Base-by-base conservation (phyloP, 2,888 invertebrate species). In the Linnaemya vulpina region DNA sequence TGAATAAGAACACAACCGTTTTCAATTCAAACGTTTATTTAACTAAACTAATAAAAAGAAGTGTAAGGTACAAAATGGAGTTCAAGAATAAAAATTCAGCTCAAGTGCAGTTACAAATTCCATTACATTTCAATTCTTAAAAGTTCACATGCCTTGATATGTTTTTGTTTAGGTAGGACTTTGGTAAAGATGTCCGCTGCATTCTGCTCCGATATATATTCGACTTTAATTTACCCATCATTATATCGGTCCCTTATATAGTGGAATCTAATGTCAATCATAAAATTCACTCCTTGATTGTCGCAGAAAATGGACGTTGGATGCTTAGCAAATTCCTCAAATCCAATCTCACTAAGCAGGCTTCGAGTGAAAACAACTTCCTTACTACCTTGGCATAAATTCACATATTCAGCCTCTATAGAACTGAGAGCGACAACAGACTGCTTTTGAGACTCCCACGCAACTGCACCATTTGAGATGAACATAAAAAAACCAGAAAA, bases 401-500 rank as follows among this genome's bases (percentile, higher is more conserved):
- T 86, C 9, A 87, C 82, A n/a, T 87, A 35, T 84, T 86, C 10
- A n/a, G n/a, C n/a, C n/a, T n/a, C n/a, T n/a, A n/a, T n/a, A n/a
- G n/a, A n/a, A n/a, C n/a, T n/a, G n/a, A 86, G 46, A 10, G 84
- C 71, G 0, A 83, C 71, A 1, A 81, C 76, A 3, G 68, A n/a
- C 22, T 86, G 84, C 49, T 87, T 86, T 60, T 84, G 78, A 20
- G 86, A 86, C 62, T 87, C 86, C 85, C 85, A 87, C 20, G 82
- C 83, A 2, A 87, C 55, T 3, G 74, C 51, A 35, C 83, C 77
- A 15, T 58, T 60, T 11, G 63, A 53, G 58, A 87, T 46, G 11
- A 80, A 80, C 20, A 87, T 55, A 40, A 79, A 82, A 53, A 49
- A 86, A 8, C 81, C 83, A 17, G 75, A 79, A 15, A 77, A 86